Percentiles rank a stretch among this genome's conserved stretches.
Conservation (phyloP, 2,888 invertebrate genomes). For the Apamea sordens region DNA sequence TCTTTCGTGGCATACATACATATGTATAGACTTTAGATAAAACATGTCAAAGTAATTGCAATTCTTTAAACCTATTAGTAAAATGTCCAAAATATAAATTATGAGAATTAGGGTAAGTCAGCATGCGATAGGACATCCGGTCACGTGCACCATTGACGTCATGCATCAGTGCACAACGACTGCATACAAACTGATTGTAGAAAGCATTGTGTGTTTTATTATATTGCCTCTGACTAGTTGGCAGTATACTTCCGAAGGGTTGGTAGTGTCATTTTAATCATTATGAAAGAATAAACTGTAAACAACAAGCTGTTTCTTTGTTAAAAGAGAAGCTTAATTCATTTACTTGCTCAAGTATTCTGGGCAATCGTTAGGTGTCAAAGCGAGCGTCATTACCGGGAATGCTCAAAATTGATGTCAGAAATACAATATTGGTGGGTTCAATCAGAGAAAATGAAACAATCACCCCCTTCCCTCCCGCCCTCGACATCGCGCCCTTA, state of each 20-base stretch:
- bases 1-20: not conserved
- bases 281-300: not conserved
- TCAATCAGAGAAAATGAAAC: slow-evolving; percentile 77
- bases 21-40: not conserved
- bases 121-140: slow-evolving; percentile 36
- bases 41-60: not conserved
- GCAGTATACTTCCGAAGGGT: not conserved
- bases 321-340: not conserved
- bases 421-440: slow-evolving; percentile 76
- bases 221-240: not conserved
- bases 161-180: not conserved
- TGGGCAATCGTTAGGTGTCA: slow-evolving; percentile 25
- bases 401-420: slow-evolving; percentile 66
- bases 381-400: slow-evolving; percentile 52
- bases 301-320: not conserved
- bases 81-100: slow-evolving; percentile 6
- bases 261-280: not conserved
- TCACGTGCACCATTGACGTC: slow-evolving; percentile 27
- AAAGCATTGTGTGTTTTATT: not conserved
- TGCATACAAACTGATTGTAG: not conserved
- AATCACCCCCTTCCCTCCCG: slow-evolving; percentile 48
- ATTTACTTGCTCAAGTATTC: slow-evolving; percentile 4
- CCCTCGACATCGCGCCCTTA: slow-evolving; percentile 34
- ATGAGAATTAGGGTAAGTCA: not conserved
- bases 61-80: not conserved